phyloP scores from a whole-genome alignment of 1,140 invertebrate genomes.

The Neodiprion virginianus region DNA sequence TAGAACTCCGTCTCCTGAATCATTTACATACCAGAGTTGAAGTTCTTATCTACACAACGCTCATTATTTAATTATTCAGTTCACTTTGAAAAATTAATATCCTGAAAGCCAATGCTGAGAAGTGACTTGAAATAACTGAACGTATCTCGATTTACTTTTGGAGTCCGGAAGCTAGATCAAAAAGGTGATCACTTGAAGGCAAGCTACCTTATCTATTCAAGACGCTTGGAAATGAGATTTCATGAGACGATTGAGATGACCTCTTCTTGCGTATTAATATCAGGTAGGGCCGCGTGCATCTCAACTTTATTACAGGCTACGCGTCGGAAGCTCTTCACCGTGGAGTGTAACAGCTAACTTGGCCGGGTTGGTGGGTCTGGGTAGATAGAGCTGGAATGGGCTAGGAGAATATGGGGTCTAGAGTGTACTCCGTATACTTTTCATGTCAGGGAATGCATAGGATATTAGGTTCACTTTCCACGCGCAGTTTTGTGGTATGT shows the following conservation, averaged over 20 bases:
- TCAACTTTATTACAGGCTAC: slow-evolving; percentile 5
- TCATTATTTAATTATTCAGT: too few relatives aligned
- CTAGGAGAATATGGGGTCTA: not conserved
- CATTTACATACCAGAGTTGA: too few relatives aligned
- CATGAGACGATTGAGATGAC: not conserved
- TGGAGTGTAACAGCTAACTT: slow-evolving; percentile 3
- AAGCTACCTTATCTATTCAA: not conserved
- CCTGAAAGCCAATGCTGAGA: too few relatives aligned
- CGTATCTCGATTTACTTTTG: too few relatives aligned
- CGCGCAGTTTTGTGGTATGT: not conserved
- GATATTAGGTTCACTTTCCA: slow-evolving; percentile 3
- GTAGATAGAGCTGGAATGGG: not conserved
- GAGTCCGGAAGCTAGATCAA: not conserved
- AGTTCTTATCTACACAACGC: too few relatives aligned
- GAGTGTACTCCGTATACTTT: slow-evolving; percentile 2
- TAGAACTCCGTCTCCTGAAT: too few relatives aligned
- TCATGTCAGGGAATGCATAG: slow-evolving; percentile 1
- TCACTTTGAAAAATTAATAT: too few relatives aligned
- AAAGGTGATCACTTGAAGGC: not conserved
- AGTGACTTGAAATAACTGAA: too few relatives aligned
- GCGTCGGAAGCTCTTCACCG: not conserved
- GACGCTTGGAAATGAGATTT: not conserved
- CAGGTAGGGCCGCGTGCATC: not conserved
- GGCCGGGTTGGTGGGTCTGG: not conserved
- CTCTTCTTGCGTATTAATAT: not conserved